Evolutionary conservation across 2,113 vertebrate genomes (phyloP), one percentile per base, ranked within the genome.

Genomic region (Sinocyclocheilus maitianheensis): DNA sequence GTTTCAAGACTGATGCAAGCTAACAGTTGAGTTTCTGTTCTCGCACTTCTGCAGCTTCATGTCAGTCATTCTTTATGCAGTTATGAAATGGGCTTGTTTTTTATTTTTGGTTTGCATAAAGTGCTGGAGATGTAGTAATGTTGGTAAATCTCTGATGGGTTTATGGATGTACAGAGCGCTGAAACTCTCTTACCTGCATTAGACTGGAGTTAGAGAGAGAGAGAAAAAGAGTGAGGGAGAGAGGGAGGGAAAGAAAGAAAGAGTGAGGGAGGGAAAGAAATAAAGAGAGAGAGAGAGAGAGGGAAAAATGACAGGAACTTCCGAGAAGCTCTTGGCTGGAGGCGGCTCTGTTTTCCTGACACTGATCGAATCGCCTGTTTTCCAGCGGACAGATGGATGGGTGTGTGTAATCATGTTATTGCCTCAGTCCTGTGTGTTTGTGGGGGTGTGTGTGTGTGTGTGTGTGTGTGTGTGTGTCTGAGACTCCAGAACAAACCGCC

Each of bases 401-500:
- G 34, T 83, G 79, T 51, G 37, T 76, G 18, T 62, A 46, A 77
- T 67, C 30, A 62, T 40, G 71, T 40, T 75, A 75, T 46, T 74
- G 69, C 37, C 40, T 74, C 4, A 46, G 20, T n/a, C 20, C 4
- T 60, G 82, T 60, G 71, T 74, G 30, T 84, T 30, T 84, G 16
- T 84, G 72, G 67, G 74, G 51, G 60, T 77, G 40, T 51, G n/a
- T 72, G 30, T 84, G 30, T 69, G 9, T 55, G 37, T 1, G 30
- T 30, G 30, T 30, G 1, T 30, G 26, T 53, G 24, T 60, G 22
- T 24, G 2, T 26, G 26, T 26, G 26, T 26, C 6, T 40, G 60
- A n/a, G 74, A n/a, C 30, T 67, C 51, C 78, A 91, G 88, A 91
- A 86, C 89, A 92, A 86, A 85, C 18, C 43, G 84, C 89, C 90